Base-by-base conservation (phyloP, 1,140 invertebrate genomes). In the Ruditapes philippinarum region DNA sequence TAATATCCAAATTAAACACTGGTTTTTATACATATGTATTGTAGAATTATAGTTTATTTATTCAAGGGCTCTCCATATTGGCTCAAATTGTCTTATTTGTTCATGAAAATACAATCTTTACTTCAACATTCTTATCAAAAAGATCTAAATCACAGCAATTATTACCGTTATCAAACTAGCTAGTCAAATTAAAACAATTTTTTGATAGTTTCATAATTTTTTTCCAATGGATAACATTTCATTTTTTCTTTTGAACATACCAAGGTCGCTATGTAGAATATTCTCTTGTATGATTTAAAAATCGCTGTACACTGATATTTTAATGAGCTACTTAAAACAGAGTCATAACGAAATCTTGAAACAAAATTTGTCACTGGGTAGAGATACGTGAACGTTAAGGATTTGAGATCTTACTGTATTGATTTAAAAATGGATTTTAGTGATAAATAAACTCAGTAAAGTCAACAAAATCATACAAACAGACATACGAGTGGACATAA, bases 381-480 rank as follows among this genome's bases (percentile, higher is more conserved):
- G 79, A 42, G 79, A 81, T 65, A 62, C 9, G 54, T 62, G 54
- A 62, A 51, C 62, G 14, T 51, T 49, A 36, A 70, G 62, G 82
- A 73, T 70, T 70, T 84, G 73, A 45, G n/a, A 73, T 70, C 62
- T 54, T 28, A 22, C 3, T 19, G 28, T 84, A 84, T 84, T 73
- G 82, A 84, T 57, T 74, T 70, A 51, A 68, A 82, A 74, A 84
- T 84, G 76, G 76, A 79, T 79, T 79, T 79, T 78, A 36, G 45
- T 79, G 76, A 79, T 79, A 78, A 57, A 42, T 70, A 70, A 70
- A 40, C 11, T 40, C 65, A 54, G 28, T 38, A 70, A 36, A 70
- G 22, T 70, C 54, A 57, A 57, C 38, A 65, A 7, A 33, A 22
- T 38, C 65, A 3, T 65, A 5, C n/a, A 40, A 70, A 70, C 33